Conservation (phyloP, 2,888 invertebrate species). For the Lathronympha strigana region DNA sequence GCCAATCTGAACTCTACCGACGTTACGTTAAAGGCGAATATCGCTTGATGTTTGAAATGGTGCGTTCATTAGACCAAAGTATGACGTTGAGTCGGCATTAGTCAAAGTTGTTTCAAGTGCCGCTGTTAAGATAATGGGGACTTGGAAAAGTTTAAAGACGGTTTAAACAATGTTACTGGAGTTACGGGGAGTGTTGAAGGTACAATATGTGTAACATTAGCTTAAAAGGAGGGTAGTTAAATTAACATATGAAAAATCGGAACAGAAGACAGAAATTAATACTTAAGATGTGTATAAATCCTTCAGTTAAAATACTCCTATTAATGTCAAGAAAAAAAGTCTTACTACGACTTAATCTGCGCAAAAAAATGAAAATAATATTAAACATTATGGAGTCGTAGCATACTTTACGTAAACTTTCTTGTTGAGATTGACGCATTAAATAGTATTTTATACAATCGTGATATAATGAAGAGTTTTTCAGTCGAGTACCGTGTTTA, state of each 20-base stretch:
- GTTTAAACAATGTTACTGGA: constrained; percentile 16
- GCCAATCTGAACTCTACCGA: neutral
- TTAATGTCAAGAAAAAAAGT: too few species aligned
- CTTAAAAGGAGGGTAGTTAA: neutral
- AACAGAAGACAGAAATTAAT: too few species aligned
- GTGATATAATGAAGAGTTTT: too few species aligned
- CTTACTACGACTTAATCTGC: too few species aligned
- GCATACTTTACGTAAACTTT: too few species aligned
- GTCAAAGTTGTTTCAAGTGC: constrained; percentile 47
- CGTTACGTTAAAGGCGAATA: neutral
- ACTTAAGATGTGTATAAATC: too few species aligned
- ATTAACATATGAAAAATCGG: neutral
- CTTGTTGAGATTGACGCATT: too few species aligned
- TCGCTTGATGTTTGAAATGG: neutral
- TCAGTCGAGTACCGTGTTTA: too few species aligned
- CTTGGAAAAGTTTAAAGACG: constrained; percentile 31
- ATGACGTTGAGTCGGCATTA: constrained; percentile 55
- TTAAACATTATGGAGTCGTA: too few species aligned
- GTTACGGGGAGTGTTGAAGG: constrained; percentile 5
- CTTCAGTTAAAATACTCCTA: too few species aligned
- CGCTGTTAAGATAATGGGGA: constrained; percentile 18
- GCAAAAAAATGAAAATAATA: too few species aligned
- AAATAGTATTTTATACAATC: too few species aligned
- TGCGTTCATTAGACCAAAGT: constrained; percentile 26
- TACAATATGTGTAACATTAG: neutral